Evolutionary conservation across 2,797 vertebrate species (phyloP), one percentile per base, ranked within the genome.

Genomic region (Chloroceryle inda): DNA sequence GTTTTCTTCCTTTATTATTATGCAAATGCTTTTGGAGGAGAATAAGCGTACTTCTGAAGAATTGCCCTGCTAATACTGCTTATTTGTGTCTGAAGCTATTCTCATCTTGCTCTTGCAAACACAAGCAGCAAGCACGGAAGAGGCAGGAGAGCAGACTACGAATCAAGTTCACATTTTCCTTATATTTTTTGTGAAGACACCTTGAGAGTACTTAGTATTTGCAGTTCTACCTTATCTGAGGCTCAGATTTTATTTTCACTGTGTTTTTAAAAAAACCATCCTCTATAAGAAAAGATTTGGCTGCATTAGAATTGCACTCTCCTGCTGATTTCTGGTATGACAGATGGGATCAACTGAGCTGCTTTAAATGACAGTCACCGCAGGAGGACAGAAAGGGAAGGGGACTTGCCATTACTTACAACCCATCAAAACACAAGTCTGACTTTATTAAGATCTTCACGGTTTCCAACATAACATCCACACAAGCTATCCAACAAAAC

Each of bases 1-100:
- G 79, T 75, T 95, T 91, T 94, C 72, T 78, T 89, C 35, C 45
- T 83, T 84, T 93, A 77, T 96, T 92, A 95, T 90, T 96, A 96
- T 96, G 68, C 88, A 95, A 89, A 96, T 85, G 42, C 47, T 10
- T 92, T 91, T 94, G 94, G 77, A 96, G 91, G 71, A 88, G 87
- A 96, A 79, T 78, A 59, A 90, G 35, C 52, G 74, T 93, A 77
- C 66, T 96, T 96, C 69, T 94, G 88, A 91, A 56, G 44, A 76
- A 85, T 40, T 91, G 17, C 74, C 72, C 85, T 49, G 74, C 89
- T 89, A 91, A 95, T 75, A 92, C 21, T 68, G 42, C 89, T 84
- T 91, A 87, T 74, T 96, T 80, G 59, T 92, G 74, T 88, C 56
- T 59, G 33, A 95, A 97, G 86, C 76, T 52, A 23, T 85, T 66